Evolutionary conservation across 2,888 invertebrate genomes (phyloP), one percentile per base, ranked within the genome.

Genomic region (Clanis bilineata): DNA sequence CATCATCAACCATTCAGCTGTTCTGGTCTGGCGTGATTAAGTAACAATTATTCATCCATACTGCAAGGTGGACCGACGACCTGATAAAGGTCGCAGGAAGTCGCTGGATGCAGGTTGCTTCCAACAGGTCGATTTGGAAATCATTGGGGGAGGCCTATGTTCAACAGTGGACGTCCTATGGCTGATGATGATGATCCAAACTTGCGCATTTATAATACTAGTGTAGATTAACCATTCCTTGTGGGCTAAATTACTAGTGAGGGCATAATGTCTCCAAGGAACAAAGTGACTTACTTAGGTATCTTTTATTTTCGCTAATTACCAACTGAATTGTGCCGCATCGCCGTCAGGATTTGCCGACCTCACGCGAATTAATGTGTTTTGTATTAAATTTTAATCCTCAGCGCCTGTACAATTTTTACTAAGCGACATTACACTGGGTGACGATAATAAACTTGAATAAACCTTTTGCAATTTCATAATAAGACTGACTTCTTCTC

Each of bases 261-360:
- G 18, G 22, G 7, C 15, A 28, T 12, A 45, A 32, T 15, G 47
- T 28, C 47, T 32, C 51, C 1, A 10, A 32, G 0, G 51, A 28
- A 51, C 4, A 15, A 9, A 51, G 18, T 18, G 18, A 51, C 28
- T 32, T 51, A 51, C 18, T 32, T 10, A 51, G 32, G 32, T 32
- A 18, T 51, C 28, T 51, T 51, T 51, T 32, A 25, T 32, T 57
- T 57, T 43, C 12, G 15, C 41, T 56, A 57, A 57, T 57, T 57
- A 41, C n/a, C n/a, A n/a, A n/a, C 10, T 22, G 10, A 18, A 23
- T 18, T 28, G 25, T 15, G 43, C 25, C 41, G 3, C 43, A 41
- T 23, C 21, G 21, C n/a, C 55, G 23, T 39, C 38, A 21, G 36
- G 36, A 38, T 55, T 55, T 55, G 55, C 21, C 18, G 41, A 56